Percentiles rank a stretch among this genome's conserved stretches.
These are phyloP conservation scores for Apodemia mormo DNA, from an alignment of 2,888 invertebrate genomes.

Conservation along the genomic window DNA sequence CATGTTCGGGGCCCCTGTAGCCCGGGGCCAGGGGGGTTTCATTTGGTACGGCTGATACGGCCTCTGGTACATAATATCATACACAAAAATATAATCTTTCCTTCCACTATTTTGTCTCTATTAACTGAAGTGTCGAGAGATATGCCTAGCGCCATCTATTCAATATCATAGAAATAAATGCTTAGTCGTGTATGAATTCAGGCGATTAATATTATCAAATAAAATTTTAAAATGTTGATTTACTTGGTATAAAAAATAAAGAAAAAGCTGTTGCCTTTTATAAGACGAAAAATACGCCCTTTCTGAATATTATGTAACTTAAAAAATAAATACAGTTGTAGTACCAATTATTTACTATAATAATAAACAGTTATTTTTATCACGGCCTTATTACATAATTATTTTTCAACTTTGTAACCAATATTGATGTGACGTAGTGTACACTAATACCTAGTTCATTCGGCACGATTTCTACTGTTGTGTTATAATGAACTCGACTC, in stretches of 20 bases:
- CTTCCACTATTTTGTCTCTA: too few species aligned
- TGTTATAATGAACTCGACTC: slow-evolving; percentile 67
- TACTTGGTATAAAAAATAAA: neutral
- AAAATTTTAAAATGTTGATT: neutral
- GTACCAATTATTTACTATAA: neutral
- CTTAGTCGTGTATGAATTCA: neutral
- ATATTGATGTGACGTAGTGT: slow-evolving; percentile 26
- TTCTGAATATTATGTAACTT: neutral
- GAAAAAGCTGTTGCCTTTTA: too few species aligned
- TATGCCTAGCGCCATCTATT: neutral
- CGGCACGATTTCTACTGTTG: slow-evolving; percentile 49
- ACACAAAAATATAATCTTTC: too few species aligned
- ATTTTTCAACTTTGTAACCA: neutral
- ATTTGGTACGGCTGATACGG: too few species aligned
- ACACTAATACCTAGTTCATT: slow-evolving; percentile 43
- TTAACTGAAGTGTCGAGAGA: neutral
- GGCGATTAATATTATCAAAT: neutral
- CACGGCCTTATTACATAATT: neutral
- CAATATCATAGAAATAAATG: neutral
- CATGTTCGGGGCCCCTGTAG: too few species aligned
- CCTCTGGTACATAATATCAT: too few species aligned
- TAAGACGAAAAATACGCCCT: neutral
- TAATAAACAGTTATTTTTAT: neutral
- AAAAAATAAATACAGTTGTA: neutral
- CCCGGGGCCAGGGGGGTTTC: too few species aligned